Evolutionary conservation across 2,113 vertebrate genomes (phyloP), one percentile per base, ranked within the genome.

Genomic region (Aleadryas rufinucha): DNA sequence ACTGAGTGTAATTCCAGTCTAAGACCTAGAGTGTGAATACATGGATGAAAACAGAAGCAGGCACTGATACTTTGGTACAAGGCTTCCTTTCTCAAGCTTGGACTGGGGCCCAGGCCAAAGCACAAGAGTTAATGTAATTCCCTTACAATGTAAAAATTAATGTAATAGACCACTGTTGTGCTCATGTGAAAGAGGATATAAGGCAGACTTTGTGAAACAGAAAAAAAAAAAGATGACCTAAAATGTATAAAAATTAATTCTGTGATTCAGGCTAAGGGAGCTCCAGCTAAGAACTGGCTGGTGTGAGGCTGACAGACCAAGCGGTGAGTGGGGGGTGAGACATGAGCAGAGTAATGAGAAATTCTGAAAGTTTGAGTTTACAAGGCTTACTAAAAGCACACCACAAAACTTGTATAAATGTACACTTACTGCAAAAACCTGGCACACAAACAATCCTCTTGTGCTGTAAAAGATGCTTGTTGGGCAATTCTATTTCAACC

Each of bases 121-220:
- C 84, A 35, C 27, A 89, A 89, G 64, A 87, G 47, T 95, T 89
- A 94, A 71, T 75, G 19, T 59, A 86, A 94, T 63, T 89, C 71
- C 45, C 54, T 95, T 66, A 30, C 30, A 70, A 63, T 18, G 11
- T 74, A 78, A 94, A 89, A 95, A 89, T n/a, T 59, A 82, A 75
- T 66, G 30, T 56, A 95, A 84, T 59, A 94, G 87, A 78, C 69
- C 31, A 27, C 56, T 84, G 72, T 71, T 85, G 89, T 89, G 93
- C 60, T 82, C 81, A 68, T 52, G 35, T 82, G 52, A 87, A 95
- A 91, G 35, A 82, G 44, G 14, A 82, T 78, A 82, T 42, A 89
- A 90, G 35, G 78, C 69, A 91, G 90, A 84, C 60, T 81, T 84
- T 82, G 60, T 93, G 87, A 93, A 94, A 33, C 33, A 84, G 41